Evolutionary conservation across 2,797 vertebrate species (phyloP).

Genomic region (Natrix natrix): DNA sequence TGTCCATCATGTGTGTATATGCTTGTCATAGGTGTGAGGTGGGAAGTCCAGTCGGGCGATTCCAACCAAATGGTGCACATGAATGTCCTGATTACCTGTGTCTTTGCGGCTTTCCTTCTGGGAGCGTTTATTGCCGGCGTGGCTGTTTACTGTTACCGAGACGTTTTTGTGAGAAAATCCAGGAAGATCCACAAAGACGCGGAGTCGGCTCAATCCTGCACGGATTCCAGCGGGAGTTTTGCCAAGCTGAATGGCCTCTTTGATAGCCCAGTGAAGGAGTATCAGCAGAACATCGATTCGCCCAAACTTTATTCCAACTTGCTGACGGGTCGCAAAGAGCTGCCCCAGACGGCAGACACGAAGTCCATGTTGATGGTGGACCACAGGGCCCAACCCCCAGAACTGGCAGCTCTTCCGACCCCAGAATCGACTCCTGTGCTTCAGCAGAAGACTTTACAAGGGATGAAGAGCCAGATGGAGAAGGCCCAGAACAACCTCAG

Average conservation of each 20-base stretch:
- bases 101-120: slow-evolving; percentile 93
- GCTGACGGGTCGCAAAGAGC: slow-evolving; percentile 86
- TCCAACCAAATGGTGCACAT: slow-evolving; percentile 99
- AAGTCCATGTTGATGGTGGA: slow-evolving; percentile 89
- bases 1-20: slow-evolving; percentile 43
- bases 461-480: slow-evolving; percentile 91
- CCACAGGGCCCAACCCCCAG: slow-evolving; percentile 87
- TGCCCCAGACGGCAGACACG: slow-evolving; percentile 82
- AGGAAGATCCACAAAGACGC: slow-evolving; percentile 91
- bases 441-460: slow-evolving; percentile 91
- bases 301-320: slow-evolving; percentile 95
- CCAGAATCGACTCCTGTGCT: slow-evolving; percentile 96
- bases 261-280: slow-evolving; percentile 96
- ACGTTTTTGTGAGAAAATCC: slow-evolving; percentile 88
- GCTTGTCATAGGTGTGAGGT: slow-evolving; percentile 87
- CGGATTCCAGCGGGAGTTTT: slow-evolving; percentile 93
- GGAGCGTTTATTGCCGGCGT: slow-evolving; percentile 95
- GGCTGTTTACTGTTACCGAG: slow-evolving; percentile 95
- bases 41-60: slow-evolving; percentile 92
- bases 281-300: slow-evolving; percentile 89
- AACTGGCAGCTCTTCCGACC: slow-evolving; percentile 92
- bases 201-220: slow-evolving; percentile 91
- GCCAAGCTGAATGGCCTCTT: slow-evolving; percentile 94
- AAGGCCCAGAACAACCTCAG: slow-evolving; percentile 81
- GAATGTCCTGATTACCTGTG: slow-evolving; percentile 98